These are phyloP conservation scores for Patiria pectinifera DNA, from an alignment of 53 echinoderm and acorn worm species.

Conservation along the genomic window DNA sequence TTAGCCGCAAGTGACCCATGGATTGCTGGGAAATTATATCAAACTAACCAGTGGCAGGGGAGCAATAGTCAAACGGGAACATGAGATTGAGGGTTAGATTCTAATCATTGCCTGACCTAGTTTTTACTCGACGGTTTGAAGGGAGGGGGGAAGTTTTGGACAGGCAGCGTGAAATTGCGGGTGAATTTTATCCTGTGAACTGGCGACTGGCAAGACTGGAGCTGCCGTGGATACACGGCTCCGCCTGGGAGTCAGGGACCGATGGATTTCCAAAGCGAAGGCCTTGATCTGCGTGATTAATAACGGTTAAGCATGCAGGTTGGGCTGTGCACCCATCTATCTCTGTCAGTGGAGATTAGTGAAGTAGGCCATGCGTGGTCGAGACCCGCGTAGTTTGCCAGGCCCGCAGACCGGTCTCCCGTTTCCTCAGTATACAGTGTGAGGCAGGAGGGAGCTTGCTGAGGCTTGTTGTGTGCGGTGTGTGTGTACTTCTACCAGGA, in stretches of 20 bases:
- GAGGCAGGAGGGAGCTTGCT: background rate
- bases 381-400: background rate
- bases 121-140: background rate
- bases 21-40: conserved; percentile 34
- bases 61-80: background rate
- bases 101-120: conserved; percentile 28
- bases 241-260: background rate
- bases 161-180: background rate
- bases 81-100: conserved; percentile 5
- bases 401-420: background rate
- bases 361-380: conserved; percentile 62
- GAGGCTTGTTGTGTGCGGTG: background rate
- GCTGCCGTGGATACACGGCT: background rate
- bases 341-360: conserved; percentile 58
- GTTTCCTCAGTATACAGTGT: background rate
- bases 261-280: conserved; percentile 29
- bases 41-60: conserved; percentile 52
- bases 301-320: conserved; percentile 48
- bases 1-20: conserved; percentile 56
- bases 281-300: conserved; percentile 34
- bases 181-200: background rate
- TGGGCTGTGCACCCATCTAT: conserved; percentile 48
- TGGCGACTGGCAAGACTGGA: background rate
- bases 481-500: background rate
- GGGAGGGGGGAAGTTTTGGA: background rate